Base-by-base conservation (phyloP, 2,797 vertebrate species). In the Xenops minutus region DNA sequence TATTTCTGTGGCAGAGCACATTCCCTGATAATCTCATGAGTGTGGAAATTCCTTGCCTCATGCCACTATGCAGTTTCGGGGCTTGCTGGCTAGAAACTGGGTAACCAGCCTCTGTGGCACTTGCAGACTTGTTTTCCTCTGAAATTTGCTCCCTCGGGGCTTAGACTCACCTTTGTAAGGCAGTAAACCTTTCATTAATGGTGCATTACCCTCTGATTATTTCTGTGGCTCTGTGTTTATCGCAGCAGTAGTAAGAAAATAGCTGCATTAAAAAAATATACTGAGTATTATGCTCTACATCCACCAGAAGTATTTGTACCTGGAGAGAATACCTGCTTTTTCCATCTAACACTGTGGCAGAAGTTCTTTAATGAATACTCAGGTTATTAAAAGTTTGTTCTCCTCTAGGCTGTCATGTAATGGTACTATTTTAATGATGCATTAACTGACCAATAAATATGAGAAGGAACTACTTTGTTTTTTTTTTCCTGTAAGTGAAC, bases 21-120 rank as follows among this genome's bases (percentile, higher is more conserved):
- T 15, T 15, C 12, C 9, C 1, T 22, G 14, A 30, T 62, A 41
- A 21, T 48, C 39, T 64, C 5, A 4, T 14, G 41, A 75, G 24
- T 9, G 1, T 52, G 62, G 51, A 27, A 55, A 34, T 44, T 39
- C n/a, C 24, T 72, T 92, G 26, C 26, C 5, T 30, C 1, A 0
- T 83, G 52, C 52, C 43, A 46, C 1, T 21, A 32, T 0, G 0
- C 0, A 1, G 7, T 41, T 13, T 26, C 3, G 26, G 16, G 3
- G 4, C 20, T 63, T 92, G 19, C 39, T 61, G 62, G 16, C 37
- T 82, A 46, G 43, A 49, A 89, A 8, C 0, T 1, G 75, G 14
- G 17, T 85, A 75, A 15, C 14, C 7, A 26, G n/a, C 51, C 21
- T 88, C 32, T 69, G 39, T 32, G 37, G 39, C 18, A 15, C 48